These are phyloP conservation scores for Trichopoda pennipes DNA, from an alignment of 2,888 invertebrate species.

Conservation along the genomic window DNA sequence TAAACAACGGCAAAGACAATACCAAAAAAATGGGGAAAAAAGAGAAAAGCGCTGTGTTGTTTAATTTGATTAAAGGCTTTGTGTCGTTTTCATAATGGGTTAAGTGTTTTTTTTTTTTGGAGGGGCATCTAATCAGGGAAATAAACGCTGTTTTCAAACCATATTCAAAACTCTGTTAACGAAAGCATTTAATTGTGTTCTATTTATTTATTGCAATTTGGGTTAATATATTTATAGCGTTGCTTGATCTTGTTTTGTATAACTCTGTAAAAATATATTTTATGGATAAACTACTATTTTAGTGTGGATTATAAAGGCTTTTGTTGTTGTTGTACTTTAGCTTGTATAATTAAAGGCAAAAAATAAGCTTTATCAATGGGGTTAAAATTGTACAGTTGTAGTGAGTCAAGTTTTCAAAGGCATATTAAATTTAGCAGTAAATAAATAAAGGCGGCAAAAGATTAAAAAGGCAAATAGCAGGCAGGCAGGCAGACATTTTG, in stretches of 20 bases:
- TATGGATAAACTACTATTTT: constrained; percentile 10
- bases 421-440: constrained; percentile 19
- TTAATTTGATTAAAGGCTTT: constrained; percentile 37
- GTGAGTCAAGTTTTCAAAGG: constrained; percentile 27
- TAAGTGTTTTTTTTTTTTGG: constrained; percentile 35
- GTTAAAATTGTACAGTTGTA: constrained; percentile 6
- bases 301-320: constrained; percentile 6
- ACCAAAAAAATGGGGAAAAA: not conserved
- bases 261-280: not conserved
- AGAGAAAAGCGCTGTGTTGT: constrained; percentile 39
- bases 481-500: no score
- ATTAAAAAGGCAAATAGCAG: constrained; percentile 51
- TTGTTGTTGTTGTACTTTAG: not conserved
- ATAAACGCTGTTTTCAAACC: constrained; percentile 11
- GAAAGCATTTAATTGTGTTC: constrained; percentile 22
- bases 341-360: constrained; percentile 4
- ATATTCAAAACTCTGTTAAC: constrained; percentile 12
- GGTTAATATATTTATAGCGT: constrained; percentile 37
- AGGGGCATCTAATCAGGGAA: constrained; percentile 1
- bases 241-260: not conserved
- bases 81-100: constrained; percentile 52
- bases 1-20: not conserved
- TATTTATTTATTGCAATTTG: constrained; percentile 1
- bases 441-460: constrained; percentile 47
- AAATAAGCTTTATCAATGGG: constrained; percentile 27